These are phyloP conservation scores for Phengaris arion DNA, from an alignment of 2,888 invertebrate species.

Conservation along the genomic window DNA sequence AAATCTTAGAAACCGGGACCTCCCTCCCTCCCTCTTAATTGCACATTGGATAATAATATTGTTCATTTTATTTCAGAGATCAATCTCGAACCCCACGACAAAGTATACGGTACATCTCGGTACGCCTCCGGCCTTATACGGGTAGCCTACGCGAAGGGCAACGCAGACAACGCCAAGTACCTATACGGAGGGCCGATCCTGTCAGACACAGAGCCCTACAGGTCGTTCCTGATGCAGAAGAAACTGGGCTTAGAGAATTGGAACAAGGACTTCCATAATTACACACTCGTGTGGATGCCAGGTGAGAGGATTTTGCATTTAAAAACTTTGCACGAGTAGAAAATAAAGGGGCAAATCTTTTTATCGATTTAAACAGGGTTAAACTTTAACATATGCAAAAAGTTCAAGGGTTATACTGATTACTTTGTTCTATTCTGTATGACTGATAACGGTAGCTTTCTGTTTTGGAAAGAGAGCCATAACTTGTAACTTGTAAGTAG, in stretches of 20 bases:
- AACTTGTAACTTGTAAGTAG: too few relatives aligned
- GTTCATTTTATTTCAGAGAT: constrained; percentile 71
- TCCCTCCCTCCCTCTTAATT: too few relatives aligned
- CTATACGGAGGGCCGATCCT: constrained; percentile 64
- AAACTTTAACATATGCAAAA: too few relatives aligned
- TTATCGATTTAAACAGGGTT: too few relatives aligned
- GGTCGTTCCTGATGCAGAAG: constrained; percentile 57
- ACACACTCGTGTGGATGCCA: constrained; percentile 83
- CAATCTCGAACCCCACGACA: constrained; percentile 82
- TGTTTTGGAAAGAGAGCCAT: too few relatives aligned
- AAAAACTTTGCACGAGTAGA: too few relatives aligned
- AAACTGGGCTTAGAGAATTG: constrained; percentile 69
- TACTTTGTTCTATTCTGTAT: too few relatives aligned
- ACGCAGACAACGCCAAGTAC: constrained; percentile 64
- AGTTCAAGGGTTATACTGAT: too few relatives aligned
- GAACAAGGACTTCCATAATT: constrained; percentile 84
- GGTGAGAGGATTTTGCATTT: constrained; percentile 49
- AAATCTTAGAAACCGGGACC: too few relatives aligned
- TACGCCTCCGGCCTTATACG: constrained; percentile 86
- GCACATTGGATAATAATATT: too few relatives aligned
- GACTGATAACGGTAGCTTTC: too few relatives aligned
- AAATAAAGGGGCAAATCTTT: too few relatives aligned
- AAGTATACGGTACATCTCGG: constrained; percentile 80
- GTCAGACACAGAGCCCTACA: constrained; percentile 66
- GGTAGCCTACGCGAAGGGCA: constrained; percentile 85